Conservation (phyloP, 2,797 vertebrate species). For the Enteromius anoplus region DNA sequence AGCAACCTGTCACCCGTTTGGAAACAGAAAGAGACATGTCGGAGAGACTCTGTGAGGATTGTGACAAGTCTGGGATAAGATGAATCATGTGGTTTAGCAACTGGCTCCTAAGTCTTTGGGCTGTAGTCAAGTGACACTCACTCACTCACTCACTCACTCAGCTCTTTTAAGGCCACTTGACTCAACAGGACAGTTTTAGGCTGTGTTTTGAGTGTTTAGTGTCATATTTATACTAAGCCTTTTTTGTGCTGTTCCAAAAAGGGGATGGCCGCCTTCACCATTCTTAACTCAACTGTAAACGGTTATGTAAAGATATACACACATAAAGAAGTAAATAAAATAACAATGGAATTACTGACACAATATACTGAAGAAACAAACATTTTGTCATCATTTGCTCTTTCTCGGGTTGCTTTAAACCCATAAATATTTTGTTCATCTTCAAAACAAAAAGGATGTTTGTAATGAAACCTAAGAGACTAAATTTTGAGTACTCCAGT, state of each 20-base stretch:
- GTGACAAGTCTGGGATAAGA: slow-evolving; percentile 37
- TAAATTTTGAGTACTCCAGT: no score
- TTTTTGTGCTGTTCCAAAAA: no score
- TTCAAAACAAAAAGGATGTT: no score
- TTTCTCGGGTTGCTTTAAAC: neutral
- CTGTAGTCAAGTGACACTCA: slow-evolving; percentile 46
- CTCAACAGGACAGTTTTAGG: neutral
- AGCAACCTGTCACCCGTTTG: neutral
- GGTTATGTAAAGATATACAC: no score
- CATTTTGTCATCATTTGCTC: neutral
- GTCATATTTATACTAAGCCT: neutral
- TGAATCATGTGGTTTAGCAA: slow-evolving; percentile 46
- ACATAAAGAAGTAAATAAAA: neutral
- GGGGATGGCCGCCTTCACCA: no score
- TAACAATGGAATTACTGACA: neutral
- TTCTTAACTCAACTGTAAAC: neutral
- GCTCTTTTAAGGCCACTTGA: neutral
- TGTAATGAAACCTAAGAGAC: neutral
- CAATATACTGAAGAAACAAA: neutral
- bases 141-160: slow-evolving; percentile 10
- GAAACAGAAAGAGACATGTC: slow-evolving; percentile 6
- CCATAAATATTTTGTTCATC: no score
- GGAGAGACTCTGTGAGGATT: slow-evolving; percentile 18
- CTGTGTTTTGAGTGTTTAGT: neutral
- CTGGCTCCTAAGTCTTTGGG: slow-evolving; percentile 4